Base-by-base conservation (phyloP, 2,113 vertebrate genomes). In the Bettongia penicillata region DNA sequence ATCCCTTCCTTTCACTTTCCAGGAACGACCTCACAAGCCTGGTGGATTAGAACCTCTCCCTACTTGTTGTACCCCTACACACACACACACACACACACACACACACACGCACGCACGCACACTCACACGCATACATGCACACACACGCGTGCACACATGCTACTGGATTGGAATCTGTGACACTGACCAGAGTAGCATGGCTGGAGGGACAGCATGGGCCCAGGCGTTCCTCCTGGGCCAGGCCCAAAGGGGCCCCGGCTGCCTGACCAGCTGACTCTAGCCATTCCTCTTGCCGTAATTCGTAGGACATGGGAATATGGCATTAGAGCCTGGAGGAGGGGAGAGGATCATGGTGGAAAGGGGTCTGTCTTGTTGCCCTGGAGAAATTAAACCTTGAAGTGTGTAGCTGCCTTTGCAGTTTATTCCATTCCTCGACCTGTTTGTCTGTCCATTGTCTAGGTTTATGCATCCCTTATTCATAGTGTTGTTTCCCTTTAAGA, bases 1-100 rank as follows among this genome's bases (percentile, higher is more conserved):
- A 98, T 51, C 98, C 99, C 0, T 91, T 99, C 93, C 98, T 98
- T 9, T 84, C 98, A 25, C 50, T 99, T 95, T 98, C 94, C 91
- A 93, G 93, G 25, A 94, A 96, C 96, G 55, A 53, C 53, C 92
- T 97, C 19, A 91, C 24, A 26, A 26, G 0, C 61, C 31, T 68
- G 61, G 31, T 68, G 61, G 31, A 84, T 93, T 98, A 95, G 92
- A 1, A 16, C 61, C 0, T 0, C 26, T 91, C 49, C 50, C 26
- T 16, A 43, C 53, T 68, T 8, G 95, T 53, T 24, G 12, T 31
- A 90, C 26, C 1, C 24, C 89, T 22, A 90, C 68, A 10, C 61
- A 55, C 53, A 55, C 19, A 53, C 52, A 53, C 53, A 53, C 23
- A 11, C 57, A 61, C 31, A 77, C 37, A 14, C 3, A 16, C 57